Evolutionary conservation across 1,140 invertebrate species (phyloP), one percentile per base, ranked within the genome.

Genomic region (Sitodiplosis mosellana): DNA sequence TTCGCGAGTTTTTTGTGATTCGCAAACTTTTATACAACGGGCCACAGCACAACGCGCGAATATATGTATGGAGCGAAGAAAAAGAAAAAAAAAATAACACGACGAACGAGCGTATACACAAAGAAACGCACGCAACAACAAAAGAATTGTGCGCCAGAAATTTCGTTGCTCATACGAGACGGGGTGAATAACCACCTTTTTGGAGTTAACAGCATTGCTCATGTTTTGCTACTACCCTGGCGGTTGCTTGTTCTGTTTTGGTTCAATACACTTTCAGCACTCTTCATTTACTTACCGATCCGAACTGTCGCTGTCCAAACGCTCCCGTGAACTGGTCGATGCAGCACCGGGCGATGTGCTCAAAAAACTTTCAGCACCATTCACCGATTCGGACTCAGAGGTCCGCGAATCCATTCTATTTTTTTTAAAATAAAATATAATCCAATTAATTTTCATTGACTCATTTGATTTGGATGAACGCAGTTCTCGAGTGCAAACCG

Each of bases 251-350:
- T n/a, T n/a, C n/a, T n/a, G n/a, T n/a, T n/a, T n/a, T 12, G 36
- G 15, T n/a, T 38, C 15, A 38, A 38, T 38, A 38, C 12, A n/a
- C 12, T 12, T 14, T 2, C 12, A 38, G 4, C 15, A 38, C 15
- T n/a, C 15, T 7, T 38, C 12, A n/a, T 14, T 38, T 14, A 49
- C 45, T 51, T 44, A 53, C 52, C 49, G 50, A 47, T 55, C 59
- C 19, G 61, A 64, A 45, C 61, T 55, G 51, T 64, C 61, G 48
- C 61, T 63, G 15, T 63, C 61, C 20, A 59, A 63, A 20, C 61
- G 56, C 11, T 53, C 33, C 6, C 57, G 52, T 33, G 50, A 48
- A 17, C 11, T 12, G n/a, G 11, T 12, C n/a, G 18, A 43, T 17
- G 47, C 36, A 10, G 51, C 38, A 41, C 48, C 52, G n/a, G 53